Evolutionary conservation across 2,888 invertebrate species (phyloP).

Genomic region (Agrotis ipsilon): DNA sequence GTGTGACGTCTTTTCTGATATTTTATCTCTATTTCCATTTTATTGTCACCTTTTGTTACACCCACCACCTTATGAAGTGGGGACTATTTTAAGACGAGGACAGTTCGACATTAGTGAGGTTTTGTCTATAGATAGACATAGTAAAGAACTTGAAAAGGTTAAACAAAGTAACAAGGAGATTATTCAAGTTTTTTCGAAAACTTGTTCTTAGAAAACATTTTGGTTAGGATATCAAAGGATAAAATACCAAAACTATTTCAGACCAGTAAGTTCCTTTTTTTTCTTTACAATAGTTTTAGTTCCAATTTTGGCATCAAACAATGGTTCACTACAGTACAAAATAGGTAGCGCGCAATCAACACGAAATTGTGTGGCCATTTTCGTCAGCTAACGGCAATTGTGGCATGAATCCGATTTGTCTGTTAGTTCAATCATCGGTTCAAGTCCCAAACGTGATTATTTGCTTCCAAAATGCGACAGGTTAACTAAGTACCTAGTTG

Average conservation of each 20-base stretch:
- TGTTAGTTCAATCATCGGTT: constrained; percentile 40
- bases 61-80: constrained; percentile 3
- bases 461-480: constrained; percentile 10
- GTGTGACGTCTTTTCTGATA: constrained; percentile 14
- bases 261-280: too few species aligned
- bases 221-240: too few species aligned
- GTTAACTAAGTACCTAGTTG: constrained; percentile 4
- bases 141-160: neutral
- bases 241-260: too few species aligned
- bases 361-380: constrained; percentile 24
- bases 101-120: too few species aligned
- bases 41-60: neutral
- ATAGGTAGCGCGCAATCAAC: constrained; percentile 25
- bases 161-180: too few species aligned
- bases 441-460: constrained; percentile 11
- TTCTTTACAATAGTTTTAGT: neutral
- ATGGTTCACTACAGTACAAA: neutral
- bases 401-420: constrained; percentile 32
- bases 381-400: constrained; percentile 33
- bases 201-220: too few species aligned
- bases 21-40: constrained; percentile 6
- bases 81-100: constrained; percentile 1
- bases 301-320: neutral
- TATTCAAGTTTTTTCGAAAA: too few species aligned
- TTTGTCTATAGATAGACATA: neutral